Percentiles rank a stretch among this genome's conserved stretches.
Evolutionary conservation across 2,888 invertebrate species (phyloP).

Genomic region (Baccha elongata): DNA sequence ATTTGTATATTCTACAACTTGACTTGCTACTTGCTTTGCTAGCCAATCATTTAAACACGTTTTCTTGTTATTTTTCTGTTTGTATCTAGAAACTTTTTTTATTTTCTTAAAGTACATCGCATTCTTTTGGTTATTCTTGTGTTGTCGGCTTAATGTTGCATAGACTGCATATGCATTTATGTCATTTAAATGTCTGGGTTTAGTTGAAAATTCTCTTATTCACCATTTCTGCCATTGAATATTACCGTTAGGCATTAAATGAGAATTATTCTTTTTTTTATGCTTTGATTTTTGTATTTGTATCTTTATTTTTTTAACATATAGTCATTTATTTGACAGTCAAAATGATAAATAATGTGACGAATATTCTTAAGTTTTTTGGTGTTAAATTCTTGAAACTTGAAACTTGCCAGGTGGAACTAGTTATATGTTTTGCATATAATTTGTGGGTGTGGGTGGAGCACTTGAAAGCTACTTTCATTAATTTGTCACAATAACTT

Average conservation of each 20-base stretch:
- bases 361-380: background rate
- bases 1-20: too few relatives aligned
- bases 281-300: constrained; percentile 23
- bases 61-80: constrained; percentile 1
- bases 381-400: too few relatives aligned
- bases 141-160: constrained; percentile 12
- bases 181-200: constrained; percentile 68
- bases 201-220: constrained; percentile 56
- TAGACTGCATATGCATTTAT: constrained; percentile 30
- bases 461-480: constrained; percentile 25
- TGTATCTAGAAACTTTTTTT: constrained; percentile 19
- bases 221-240: constrained; percentile 56
- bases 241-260: constrained; percentile 64
- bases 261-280: constrained; percentile 28
- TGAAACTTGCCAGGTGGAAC: too few relatives aligned
- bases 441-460: constrained; percentile 44
- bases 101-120: constrained; percentile 38
- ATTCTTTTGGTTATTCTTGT: constrained; percentile 57
- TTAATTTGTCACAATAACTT: constrained; percentile 41
- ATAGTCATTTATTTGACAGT: constrained; percentile 59
- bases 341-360: constrained; percentile 27
- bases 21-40: constrained; percentile 13
- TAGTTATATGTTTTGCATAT: too few relatives aligned
- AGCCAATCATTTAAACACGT: constrained; percentile 50
- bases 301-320: too few relatives aligned